These are phyloP conservation scores for Galendromus occidentalis DNA, from an alignment of 1,140 invertebrate genomes.

Conservation along the genomic window DNA sequence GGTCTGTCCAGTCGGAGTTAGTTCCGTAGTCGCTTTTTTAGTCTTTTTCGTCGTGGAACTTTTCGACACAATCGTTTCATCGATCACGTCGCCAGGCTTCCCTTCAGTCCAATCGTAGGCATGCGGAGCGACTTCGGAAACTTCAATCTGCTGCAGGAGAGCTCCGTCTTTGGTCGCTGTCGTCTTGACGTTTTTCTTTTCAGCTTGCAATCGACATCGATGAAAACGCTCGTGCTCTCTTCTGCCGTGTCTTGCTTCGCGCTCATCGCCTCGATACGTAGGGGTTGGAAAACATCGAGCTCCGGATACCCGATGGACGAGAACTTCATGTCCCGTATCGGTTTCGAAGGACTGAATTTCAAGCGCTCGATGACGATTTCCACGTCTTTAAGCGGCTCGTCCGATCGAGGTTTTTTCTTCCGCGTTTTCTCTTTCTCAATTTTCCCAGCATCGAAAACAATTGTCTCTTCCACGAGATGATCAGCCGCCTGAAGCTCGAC, in stretches of 20 bases:
- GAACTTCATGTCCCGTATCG: not conserved
- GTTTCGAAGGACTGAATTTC: not conserved
- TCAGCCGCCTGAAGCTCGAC: not conserved
- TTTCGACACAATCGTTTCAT: not conserved
- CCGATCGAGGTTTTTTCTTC: not conserved
- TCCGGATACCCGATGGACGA: not conserved
- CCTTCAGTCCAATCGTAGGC: not conserved
- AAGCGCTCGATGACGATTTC: not conserved
- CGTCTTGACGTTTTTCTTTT: not conserved
- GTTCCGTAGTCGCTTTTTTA: not conserved
- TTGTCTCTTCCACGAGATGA: not conserved
- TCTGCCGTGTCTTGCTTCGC: not conserved
- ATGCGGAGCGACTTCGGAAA: not conserved
- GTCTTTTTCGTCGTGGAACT: not conserved
- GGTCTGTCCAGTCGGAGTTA: not conserved
- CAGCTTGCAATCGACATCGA: not conserved
- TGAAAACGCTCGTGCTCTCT: not conserved
- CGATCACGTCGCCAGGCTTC: not conserved
- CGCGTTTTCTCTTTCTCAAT: not conserved
- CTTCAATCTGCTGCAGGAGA: not conserved
- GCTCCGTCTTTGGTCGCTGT: not conserved
- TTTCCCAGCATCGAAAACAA: not conserved
- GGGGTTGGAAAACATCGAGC: not conserved
- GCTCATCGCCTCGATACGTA: not conserved
- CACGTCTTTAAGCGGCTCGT: not conserved